Base-by-base conservation (phyloP, 2,797 vertebrate genomes). In the Euphonia xanthogaster region DNA sequence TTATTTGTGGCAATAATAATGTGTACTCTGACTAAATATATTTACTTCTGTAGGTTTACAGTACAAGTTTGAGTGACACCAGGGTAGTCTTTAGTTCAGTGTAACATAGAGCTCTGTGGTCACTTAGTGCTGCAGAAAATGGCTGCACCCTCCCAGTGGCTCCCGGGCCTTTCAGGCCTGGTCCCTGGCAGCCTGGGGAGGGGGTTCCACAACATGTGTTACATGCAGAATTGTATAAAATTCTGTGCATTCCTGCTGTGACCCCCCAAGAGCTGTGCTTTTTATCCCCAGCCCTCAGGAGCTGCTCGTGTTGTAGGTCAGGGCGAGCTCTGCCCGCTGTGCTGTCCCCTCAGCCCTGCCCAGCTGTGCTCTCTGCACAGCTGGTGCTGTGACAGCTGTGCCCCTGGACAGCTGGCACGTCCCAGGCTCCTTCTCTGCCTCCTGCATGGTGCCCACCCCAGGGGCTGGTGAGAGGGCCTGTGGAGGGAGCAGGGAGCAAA, bases 1-100 rank as follows among this genome's bases (percentile, higher is more conserved):
- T 93, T 92, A 93, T 88, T 92, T 81, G 71, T 80, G 86, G 92
- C 68, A 73, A 71, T 93, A 94, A 55, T 75, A 70, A 83, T 0
- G 3, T 63, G 33, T 68, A 44, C 19, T 86, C 51, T 94, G 54
- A 84, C 77, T 83, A 93, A 85, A 86, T 86, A 7, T 66, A 63
- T 90, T 74, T 83, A 71, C 50, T 78, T 73, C 50, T 70, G 14
- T 25, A 37, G 40, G 27, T 37, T 78, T 84, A 6, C 50, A 6
- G 9, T 48, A 86, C 73, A 71, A 44, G 37, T 78, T 88, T 66
- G 60, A 86, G 60, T 92, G 6, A 4, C 15, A 22, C 19, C 35
- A 24, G 31, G 39, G 28, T 86, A 44, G 10, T 79, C 44, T 88
- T 60, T 17, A 35, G 1, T 58, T 87, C 27, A 51, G 18, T 55